These are phyloP conservation scores for Zosterops pallidus DNA, from an alignment of 2,113 vertebrate species.

Conservation along the genomic window DNA sequence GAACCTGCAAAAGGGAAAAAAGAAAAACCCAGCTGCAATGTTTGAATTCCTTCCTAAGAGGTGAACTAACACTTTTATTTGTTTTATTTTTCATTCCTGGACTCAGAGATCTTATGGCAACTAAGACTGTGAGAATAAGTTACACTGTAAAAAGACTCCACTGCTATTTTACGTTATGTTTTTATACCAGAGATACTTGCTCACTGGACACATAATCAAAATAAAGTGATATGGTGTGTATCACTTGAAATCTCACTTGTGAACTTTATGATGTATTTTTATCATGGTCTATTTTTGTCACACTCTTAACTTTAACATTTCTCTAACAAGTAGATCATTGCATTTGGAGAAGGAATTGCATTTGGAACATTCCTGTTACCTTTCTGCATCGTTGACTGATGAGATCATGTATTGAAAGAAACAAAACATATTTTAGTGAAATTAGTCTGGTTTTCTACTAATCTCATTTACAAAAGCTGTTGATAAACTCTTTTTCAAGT, in stretches of 20 bases:
- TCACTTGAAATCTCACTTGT: not conserved
- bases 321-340: not conserved
- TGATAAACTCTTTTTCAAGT: not conserved
- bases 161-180: not conserved
- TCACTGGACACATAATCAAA: not conserved
- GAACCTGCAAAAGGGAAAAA: not conserved
- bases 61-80: not conserved
- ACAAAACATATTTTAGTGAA: not conserved
- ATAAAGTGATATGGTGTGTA: not conserved
- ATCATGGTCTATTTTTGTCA: not conserved
- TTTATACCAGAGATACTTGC: not conserved
- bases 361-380: not conserved
- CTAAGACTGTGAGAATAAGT: not conserved
- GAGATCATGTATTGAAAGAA: not conserved
- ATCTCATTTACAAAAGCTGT: not conserved
- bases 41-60: not conserved
- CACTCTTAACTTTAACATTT: not conserved
- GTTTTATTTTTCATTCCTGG: not conserved
- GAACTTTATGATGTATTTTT: not conserved
- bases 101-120: not conserved
- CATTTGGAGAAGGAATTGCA: not conserved
- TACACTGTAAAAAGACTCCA: not conserved
- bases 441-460: not conserved
- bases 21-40: not conserved
- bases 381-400: not conserved